phyloP scores from a whole-genome alignment of 2,797 vertebrate genomes.

The Fistularia tabacaria region DNA sequence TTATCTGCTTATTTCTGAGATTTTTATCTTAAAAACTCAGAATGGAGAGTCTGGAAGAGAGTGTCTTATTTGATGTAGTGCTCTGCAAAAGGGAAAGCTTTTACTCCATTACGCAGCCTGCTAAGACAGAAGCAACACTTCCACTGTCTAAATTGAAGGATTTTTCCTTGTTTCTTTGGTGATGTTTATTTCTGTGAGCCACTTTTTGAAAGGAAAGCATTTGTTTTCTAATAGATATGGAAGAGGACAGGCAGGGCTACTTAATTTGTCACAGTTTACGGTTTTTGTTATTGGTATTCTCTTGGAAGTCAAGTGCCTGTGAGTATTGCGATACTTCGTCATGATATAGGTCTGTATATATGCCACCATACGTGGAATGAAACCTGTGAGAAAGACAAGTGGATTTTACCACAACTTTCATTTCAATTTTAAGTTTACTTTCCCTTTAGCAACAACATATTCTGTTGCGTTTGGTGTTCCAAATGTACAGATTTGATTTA shows the following conservation, averaged over 20 bases:
- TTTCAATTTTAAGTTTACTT: too few species aligned
- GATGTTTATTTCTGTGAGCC: not conserved
- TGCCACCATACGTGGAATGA: too few species aligned
- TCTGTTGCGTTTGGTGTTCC: too few species aligned
- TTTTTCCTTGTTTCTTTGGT: constrained; percentile 19
- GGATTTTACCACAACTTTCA: too few species aligned
- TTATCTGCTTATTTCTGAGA: constrained; percentile 3
- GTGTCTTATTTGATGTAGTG: constrained; percentile 20
- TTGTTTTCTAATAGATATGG: constrained; percentile 8
- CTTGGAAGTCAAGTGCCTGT: not conserved
- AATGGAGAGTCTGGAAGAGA: not conserved
- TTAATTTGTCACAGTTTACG: constrained; percentile 4
- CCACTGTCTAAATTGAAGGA: constrained; percentile 1
- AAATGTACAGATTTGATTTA: too few species aligned
- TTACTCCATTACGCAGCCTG: constrained; percentile 53
- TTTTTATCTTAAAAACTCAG: not conserved
- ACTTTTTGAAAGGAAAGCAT: not conserved
- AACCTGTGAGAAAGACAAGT: too few species aligned
- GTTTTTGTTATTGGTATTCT: constrained; percentile 1
- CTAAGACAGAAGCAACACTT: constrained; percentile 27
- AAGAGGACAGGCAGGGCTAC: constrained; percentile 1
- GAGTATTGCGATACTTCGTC: too few species aligned
- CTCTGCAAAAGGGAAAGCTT: constrained; percentile 23
- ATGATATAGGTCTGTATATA: too few species aligned
- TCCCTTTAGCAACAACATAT: too few species aligned